These are phyloP conservation scores for Caenorhabditis japonica DNA, from an alignment of 2,888 invertebrate species.

Conservation along the genomic window DNA sequence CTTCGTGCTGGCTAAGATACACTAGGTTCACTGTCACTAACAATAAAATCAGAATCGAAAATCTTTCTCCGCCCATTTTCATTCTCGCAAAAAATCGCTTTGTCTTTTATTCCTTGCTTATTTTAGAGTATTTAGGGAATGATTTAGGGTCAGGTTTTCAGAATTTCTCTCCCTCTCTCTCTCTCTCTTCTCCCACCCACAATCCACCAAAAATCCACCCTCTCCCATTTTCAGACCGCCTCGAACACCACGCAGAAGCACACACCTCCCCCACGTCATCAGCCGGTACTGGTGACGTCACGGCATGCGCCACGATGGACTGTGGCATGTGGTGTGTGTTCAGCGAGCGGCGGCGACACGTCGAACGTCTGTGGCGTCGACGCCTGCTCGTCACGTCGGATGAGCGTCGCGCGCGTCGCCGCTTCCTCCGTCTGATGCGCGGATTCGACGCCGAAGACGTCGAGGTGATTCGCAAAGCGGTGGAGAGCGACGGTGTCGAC, in stretches of 20 bases:
- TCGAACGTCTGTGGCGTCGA: conserved; percentile 69
- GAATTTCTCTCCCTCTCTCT: too few species aligned
- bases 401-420: conserved; percentile 72
- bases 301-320: conserved; percentile 69
- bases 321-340: conserved; percentile 74
- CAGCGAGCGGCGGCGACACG: conserved; percentile 74
- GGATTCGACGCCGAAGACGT: conserved; percentile 77
- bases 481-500: conserved; percentile 64
- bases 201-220: too few species aligned
- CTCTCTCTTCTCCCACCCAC: too few species aligned
- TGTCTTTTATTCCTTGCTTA: too few species aligned
- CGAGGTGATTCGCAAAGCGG: conserved; percentile 74
- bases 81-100: too few species aligned
- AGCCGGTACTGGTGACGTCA: conserved; percentile 23
- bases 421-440: conserved; percentile 76
- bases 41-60: too few species aligned
- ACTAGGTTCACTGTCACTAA: too few species aligned
- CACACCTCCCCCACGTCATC: not conserved
- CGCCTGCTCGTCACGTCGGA: conserved; percentile 71
- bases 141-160: too few species aligned
- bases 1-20: too few species aligned
- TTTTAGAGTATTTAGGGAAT: too few species aligned
- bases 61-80: too few species aligned
- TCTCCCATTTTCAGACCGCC: too few species aligned
- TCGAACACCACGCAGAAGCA: not conserved